Evolutionary conservation across 2,113 vertebrate species (phyloP).

Genomic region (Passerina amoena): DNA sequence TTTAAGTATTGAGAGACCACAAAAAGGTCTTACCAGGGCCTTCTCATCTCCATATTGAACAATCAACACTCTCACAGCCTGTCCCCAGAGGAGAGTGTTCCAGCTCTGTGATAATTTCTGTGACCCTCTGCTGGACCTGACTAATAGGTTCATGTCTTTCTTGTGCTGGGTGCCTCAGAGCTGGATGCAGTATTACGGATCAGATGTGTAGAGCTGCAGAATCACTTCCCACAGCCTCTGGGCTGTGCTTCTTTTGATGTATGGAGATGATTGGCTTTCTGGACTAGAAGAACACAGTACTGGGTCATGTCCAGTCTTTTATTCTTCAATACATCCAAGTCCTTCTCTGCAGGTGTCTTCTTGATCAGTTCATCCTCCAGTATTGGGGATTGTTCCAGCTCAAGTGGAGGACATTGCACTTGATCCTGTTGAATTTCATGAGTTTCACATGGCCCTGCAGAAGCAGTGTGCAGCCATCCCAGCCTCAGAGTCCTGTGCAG

Average conservation of each 20-base stretch:
- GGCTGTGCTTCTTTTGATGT: not conserved
- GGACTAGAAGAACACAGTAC: not conserved
- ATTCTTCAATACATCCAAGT: not conserved
- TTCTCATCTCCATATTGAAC: not conserved
- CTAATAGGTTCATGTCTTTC: not conserved
- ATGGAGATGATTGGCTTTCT: rapidly evolving
- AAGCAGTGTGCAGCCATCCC: not conserved
- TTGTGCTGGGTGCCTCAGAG: not conserved
- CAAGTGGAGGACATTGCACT: not conserved
- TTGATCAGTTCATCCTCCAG: not conserved
- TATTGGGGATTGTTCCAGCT: not conserved
- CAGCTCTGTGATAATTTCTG: not conserved
- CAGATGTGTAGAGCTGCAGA: not conserved
- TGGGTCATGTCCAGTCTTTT: not conserved
- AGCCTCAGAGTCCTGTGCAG: not conserved
- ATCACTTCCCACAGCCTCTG: not conserved
- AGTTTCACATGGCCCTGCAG: not conserved
- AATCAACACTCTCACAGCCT: not conserved
- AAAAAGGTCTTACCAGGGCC: not conserved
- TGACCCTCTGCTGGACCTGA: not conserved
- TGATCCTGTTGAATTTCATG: not conserved
- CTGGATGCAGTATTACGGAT: not conserved
- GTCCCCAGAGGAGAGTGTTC: not conserved
- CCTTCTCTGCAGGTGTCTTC: not conserved
- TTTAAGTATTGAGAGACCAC: not conserved